phyloP scores from a whole-genome alignment of 2,888 invertebrate species.

The Drosophila quinaria region DNA sequence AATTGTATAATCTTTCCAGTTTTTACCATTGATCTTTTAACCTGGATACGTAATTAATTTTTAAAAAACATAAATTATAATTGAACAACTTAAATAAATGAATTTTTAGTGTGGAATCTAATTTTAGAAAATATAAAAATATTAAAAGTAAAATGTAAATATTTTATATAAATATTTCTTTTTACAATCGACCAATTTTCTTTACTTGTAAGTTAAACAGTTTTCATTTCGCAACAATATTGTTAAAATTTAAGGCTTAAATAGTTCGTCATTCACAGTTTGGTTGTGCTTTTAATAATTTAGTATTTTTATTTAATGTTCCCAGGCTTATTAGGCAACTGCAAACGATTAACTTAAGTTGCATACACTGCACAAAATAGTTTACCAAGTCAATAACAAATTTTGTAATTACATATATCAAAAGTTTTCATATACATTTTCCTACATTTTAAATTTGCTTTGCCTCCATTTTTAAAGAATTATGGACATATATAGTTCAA shows the following conservation, averaged over 20 bases:
- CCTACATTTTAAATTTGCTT: no score
- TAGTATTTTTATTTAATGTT: conserved; percentile 57
- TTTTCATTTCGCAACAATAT: background rate
- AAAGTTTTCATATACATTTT: no score
- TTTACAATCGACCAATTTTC: no score
- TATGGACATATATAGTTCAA: no score
- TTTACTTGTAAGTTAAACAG: background rate
- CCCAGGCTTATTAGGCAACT: conserved; percentile 26
- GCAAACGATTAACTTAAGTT: conserved; percentile 22
- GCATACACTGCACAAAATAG: conserved; percentile 51
- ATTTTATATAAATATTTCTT: no score
- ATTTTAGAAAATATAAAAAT: no score
- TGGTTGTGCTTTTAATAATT: conserved; percentile 55
- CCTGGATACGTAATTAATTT: no score
- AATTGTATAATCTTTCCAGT: background rate
- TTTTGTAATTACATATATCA: no score
- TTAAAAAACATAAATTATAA: background rate
- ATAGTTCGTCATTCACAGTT: conserved; percentile 20
- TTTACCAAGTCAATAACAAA: background rate
- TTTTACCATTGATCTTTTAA: background rate
- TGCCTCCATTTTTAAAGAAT: no score
- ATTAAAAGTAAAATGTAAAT: no score
- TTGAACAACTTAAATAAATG: background rate
- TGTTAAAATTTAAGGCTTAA: background rate
- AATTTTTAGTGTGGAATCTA: no score